These are phyloP conservation scores for Toxotes lorentzi DNA, from an alignment of 2,797 vertebrate genomes.

Conservation along the genomic window DNA sequence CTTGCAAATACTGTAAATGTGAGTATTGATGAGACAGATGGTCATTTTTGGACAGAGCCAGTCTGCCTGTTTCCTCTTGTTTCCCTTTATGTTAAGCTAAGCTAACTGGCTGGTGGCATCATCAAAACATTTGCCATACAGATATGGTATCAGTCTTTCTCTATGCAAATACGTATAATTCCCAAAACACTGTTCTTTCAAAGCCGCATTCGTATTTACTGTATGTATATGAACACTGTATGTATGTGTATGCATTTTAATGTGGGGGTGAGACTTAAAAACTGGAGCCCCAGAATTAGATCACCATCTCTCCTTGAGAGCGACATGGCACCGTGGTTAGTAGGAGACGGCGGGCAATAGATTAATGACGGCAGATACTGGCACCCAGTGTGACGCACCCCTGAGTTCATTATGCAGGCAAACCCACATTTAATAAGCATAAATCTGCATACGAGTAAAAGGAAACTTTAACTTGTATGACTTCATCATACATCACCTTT, in stretches of 20 bases:
- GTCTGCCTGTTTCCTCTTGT: not conserved
- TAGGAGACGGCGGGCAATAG: slow-evolving; percentile 22
- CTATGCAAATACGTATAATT: not conserved
- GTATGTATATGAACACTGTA: not conserved
- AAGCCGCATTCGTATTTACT: not conserved
- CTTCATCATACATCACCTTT: slow-evolving; percentile 57
- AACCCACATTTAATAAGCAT: slow-evolving; percentile 60
- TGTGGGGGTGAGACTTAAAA: not conserved
- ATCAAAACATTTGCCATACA: not conserved
- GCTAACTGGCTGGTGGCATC: not conserved
- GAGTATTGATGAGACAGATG: not conserved
- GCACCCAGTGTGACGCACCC: slow-evolving; percentile 55
- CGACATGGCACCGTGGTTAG: slow-evolving; percentile 25
- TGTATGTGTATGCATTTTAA: not conserved
- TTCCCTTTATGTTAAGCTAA: not conserved
- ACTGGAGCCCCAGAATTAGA: slow-evolving; percentile 20
- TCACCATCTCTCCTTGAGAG: slow-evolving; percentile 48
- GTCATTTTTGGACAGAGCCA: not conserved
- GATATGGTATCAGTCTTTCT: not conserved
- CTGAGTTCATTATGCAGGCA: slow-evolving; percentile 66
- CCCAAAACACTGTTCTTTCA: not conserved
- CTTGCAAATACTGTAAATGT: not conserved
- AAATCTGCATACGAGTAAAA: slow-evolving; percentile 69
- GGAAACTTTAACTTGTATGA: slow-evolving; percentile 45
- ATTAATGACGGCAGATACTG: slow-evolving; percentile 62